Evolutionary conservation across 2,113 vertebrate genomes (phyloP).

Genomic region (Ploceus nigricollis): DNA sequence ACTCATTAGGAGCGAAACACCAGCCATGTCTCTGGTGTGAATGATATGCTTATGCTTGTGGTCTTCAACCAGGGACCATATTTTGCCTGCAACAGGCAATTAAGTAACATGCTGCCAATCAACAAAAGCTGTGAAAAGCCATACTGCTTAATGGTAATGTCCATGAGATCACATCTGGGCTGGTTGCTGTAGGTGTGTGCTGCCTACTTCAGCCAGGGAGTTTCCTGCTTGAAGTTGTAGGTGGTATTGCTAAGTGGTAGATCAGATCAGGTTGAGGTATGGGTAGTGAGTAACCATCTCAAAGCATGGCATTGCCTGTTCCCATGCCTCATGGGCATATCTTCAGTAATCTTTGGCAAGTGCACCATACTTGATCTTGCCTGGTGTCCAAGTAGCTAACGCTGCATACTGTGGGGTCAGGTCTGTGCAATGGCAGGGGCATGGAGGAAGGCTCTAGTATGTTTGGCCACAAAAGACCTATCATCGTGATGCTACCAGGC

Average conservation of each 20-base stretch:
- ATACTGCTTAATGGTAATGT: neutral
- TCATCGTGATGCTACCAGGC: neutral
- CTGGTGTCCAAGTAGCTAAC: neutral
- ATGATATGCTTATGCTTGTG: neutral
- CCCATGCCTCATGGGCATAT: neutral
- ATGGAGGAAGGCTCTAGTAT: neutral
- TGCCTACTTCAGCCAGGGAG: neutral
- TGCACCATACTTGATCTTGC: neutral
- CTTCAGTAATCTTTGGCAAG: neutral
- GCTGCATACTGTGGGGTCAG: neutral
- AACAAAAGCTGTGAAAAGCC: neutral
- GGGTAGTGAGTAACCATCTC: neutral
- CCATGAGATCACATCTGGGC: neutral
- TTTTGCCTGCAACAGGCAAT: neutral
- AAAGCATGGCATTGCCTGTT: neutral
- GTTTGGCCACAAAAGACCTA: neutral
- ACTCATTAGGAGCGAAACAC: neutral
- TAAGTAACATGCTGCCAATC: neutral
- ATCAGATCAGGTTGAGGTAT: neutral
- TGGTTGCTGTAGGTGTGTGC: neutral
- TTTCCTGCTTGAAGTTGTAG: neutral
- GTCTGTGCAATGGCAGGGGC: neutral
- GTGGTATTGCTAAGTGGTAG: neutral
- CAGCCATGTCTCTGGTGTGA: neutral
- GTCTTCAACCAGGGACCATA: neutral